Evolutionary conservation across 2,113 vertebrate genomes (phyloP), one percentile per base, ranked within the genome.

Genomic region (Chunga burmeisteri): DNA sequence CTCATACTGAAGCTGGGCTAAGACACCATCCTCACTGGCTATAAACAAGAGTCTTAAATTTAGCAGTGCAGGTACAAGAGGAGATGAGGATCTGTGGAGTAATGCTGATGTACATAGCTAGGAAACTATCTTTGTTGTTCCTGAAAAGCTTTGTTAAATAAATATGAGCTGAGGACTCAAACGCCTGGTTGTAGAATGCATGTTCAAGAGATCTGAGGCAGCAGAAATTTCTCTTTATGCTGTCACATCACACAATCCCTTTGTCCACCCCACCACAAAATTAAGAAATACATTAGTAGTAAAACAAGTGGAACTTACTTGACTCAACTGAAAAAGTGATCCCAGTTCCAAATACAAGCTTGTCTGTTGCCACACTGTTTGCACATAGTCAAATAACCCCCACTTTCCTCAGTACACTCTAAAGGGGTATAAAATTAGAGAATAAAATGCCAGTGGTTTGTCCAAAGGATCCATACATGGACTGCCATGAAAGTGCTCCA

Each of bases 321-420:
- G 89, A 56, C 52, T 85, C 56, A 59, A 88, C 68, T 11, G 85
- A 88, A 63, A 92, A 65, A 23, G 56, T 10, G 46, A 88, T 70
- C 65, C 74, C 93, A 8, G 62, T 88, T 71, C 93, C 93, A 65
- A 94, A 94, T 19, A 94, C 63, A 0, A 94, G 38, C 56, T 53
- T 94, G 89, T 94, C 93, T 30, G 93, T 94, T 71, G 78, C 73
- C 92, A 93, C 86, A 18, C 6, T 46, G 23, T 56, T 68, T 68
- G 23, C 42, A 36, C 11, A 2, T 11, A 44, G 36, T 56, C 81
- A 85, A 4, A 88, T 61, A 83, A 89, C 46, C 44, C 44, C 7
- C 30, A 11, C 67, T 67, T 80, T 44, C 27, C 19, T 34, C 61
- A 68, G 19, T 15, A 56, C 7, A 5, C 10, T 30, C 14, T 25